Evolutionary conservation across 1,140 invertebrate genomes (phyloP), one percentile per base, ranked within the genome.

Genomic region (Drosophila sucinea): DNA sequence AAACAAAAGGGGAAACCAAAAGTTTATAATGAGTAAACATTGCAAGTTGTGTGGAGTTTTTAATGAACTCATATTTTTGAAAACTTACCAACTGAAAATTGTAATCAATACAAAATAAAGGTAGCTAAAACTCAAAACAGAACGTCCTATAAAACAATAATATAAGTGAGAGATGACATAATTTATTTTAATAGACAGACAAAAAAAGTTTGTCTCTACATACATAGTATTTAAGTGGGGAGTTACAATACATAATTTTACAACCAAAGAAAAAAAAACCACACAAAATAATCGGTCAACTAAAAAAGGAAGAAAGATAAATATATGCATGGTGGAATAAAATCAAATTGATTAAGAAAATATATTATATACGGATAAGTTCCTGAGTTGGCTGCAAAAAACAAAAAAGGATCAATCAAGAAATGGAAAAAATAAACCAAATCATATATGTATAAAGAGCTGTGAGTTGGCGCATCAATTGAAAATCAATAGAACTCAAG

Each of bases 301-400:
- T 78, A 74, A 55, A 67, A 38, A 74, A 41, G 8, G 27, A 77
- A 35, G 35, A 11, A 38, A 69, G 63, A 61, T 67, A 60, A 17
- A 41, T 65, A 77, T 66, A 17, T 54, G 51, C 33, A 58, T 63
- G 47, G 44, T 3, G 10, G 40, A n/a, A 60, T 5, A 8, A 30
- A 63, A 38, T 40, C 27, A 35, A 58, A 32, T 54, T 40, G 40
- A 41, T 40, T 54, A 25, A 4, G 33, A 41, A 44, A 33, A 51
- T 33, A 61, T 4, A 44, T 23, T 73, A 54, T 66, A 62, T 66
- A 75, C 55, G 54, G 17, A 27, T 51, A 77, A 47, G 27, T 79
- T 87, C 83, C 83, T 87, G 82, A 86, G 81, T 73, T 6, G 60
- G 79, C 86, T 83, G 82, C 57, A 90, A 82, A 27, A 73, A 73